Evolutionary conservation across 2,113 vertebrate genomes (phyloP), one percentile per base, ranked within the genome.

Genomic region (Stigmatopora argus): DNA sequence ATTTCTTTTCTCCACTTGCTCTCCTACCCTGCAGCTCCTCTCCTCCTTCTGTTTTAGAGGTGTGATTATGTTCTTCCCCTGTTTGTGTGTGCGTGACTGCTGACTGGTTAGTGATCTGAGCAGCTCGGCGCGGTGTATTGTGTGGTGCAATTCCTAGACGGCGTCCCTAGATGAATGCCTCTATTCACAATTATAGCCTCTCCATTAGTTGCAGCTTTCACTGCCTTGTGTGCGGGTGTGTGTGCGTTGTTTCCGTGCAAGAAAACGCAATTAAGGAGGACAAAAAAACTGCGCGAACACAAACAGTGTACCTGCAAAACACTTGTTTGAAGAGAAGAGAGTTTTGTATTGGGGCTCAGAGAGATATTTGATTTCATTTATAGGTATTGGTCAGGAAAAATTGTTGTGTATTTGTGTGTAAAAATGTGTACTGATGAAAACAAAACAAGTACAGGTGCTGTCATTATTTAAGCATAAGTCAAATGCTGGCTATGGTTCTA

Each of bases 181-280:
- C 87, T 85, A 89, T 90, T 90, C 86, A 89, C 84, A 86, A 85
- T 86, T 83, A 83, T 84, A 86, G 87, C 79, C 83, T 86, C 86
- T 88, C 86, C 85, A 88, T 89, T 89, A 89, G 85, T 81, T 73
- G 78, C 80, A 77, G 81, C 78, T 63, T 70, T 81, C 57, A 5
- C 73, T 41, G 75, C 74, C 83, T 79, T 81, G 85, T 87, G 26
- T 31, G 26, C 26, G 26, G 3, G 26, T 31, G 26, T 31, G 83
- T 85, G 84, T 85, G 80, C 79, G 73, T 85, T 85, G 69, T 71
- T 68, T 79, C 73, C 71, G 74, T 79, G 79, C 67, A 75, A 80
- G 79, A 78, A 80, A 82, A 87, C 75, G 79, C 87, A 88, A 91
- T 90, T 91, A 89, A 88, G 75, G 69, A 58, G 83, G 78, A 90